Percentiles rank a stretch among this genome's conserved stretches.
Conservation (phyloP, 2,888 invertebrate genomes). For the Smittia aterrima region DNA sequence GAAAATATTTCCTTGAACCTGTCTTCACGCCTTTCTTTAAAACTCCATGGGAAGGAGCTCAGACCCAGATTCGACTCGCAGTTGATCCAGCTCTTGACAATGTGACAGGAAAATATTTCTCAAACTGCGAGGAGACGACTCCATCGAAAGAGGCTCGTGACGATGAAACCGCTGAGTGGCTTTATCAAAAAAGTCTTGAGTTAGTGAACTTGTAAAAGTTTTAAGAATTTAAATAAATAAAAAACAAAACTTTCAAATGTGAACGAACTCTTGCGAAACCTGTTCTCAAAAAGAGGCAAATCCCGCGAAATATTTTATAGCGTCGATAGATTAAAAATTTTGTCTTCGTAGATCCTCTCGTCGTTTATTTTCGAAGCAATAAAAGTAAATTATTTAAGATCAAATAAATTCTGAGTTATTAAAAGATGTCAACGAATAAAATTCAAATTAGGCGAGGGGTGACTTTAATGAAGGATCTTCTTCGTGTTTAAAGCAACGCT, state of each 20-base stretch:
- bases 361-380: no score
- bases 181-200: slow-evolving; percentile 44
- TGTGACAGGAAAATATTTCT: slow-evolving; percentile 44
- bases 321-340: no score
- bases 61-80: slow-evolving; percentile 44
- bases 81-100: slow-evolving; percentile 42
- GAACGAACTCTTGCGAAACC: no score
- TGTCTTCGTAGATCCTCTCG: no score
- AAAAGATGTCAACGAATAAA: no score
- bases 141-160: slow-evolving; percentile 43
- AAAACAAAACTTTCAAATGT: neutral
- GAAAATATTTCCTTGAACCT: neutral
- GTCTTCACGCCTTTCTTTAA: slow-evolving; percentile 31
- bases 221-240: neutral
- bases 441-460: no score
- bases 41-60: slow-evolving; percentile 44
- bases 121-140: slow-evolving; percentile 42
- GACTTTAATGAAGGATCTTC: no score
- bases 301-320: no score
- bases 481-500: no score
- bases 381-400: no score
- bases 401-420: no score
- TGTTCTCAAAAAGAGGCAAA: no score
- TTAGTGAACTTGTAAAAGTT: slow-evolving; percentile 40
- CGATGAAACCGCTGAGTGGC: slow-evolving; percentile 42